These are phyloP conservation scores for Mesochorus sp. DNA, from an alignment of 2,888 invertebrate species.

Conservation along the genomic window DNA sequence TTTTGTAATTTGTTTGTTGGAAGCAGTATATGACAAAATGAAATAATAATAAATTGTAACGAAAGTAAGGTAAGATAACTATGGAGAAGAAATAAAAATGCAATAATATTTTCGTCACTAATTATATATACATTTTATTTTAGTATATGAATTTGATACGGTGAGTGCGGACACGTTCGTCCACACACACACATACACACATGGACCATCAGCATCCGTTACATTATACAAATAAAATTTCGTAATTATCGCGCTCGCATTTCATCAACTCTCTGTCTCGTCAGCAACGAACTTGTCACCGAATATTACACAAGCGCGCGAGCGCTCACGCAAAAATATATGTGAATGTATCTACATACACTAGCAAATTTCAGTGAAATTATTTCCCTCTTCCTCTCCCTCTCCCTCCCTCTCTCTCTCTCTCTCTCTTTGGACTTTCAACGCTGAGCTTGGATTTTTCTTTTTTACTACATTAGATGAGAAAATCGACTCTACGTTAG, in stretches of 20 bases:
- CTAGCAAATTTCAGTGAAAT: background rate
- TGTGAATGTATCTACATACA: background rate
- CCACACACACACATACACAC: no score
- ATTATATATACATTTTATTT: no score
- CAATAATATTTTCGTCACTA: no score
- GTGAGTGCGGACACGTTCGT: no score
- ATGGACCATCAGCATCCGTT: background rate
- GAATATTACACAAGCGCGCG: background rate
- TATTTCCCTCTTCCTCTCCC: background rate
- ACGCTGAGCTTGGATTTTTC: background rate
- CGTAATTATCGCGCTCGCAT: constrained; percentile 68
- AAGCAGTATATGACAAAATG: no score
- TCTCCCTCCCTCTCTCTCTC: background rate
- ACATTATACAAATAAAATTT: constrained; percentile 77
- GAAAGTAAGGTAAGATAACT: no score
- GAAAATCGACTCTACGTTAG: background rate
- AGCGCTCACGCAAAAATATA: no score
- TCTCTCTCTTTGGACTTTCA: background rate
- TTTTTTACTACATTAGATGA: background rate
- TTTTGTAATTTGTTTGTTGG: no score
- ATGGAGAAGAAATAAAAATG: no score
- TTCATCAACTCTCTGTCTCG: background rate
- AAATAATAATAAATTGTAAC: no score
- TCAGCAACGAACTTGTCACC: constrained; percentile 11
- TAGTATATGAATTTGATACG: no score